Conservation (phyloP, 2,113 vertebrate species). For the Cyrtonyx montezumae region DNA sequence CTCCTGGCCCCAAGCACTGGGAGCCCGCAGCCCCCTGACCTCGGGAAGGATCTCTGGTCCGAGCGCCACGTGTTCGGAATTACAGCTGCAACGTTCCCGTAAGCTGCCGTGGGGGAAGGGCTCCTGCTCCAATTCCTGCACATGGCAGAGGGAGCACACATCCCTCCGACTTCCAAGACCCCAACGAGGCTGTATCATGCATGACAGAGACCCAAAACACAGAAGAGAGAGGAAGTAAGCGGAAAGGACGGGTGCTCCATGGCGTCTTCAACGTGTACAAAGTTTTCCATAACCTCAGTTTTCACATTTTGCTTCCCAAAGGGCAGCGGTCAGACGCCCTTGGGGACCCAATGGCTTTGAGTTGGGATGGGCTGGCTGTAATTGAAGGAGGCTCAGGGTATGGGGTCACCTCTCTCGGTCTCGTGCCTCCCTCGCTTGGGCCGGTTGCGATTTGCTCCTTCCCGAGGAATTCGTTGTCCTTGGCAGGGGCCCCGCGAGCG, state of each 20-base stretch:
- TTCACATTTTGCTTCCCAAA: background rate
- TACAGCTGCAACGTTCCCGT: slow-evolving; percentile 21
- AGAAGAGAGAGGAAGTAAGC: background rate
- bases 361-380: accelerated
- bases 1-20: background rate
- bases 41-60: background rate
- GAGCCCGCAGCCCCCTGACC: background rate
- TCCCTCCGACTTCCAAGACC: background rate
- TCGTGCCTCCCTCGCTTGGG: slow-evolving; percentile 54
- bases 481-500: slow-evolving; percentile 10
- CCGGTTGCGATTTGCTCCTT: slow-evolving; percentile 35
- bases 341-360: accelerated
- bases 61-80: slow-evolving; percentile 14
- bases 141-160: background rate
- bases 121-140: background rate
- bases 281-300: slow-evolving; percentile 34
- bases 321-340: accelerated
- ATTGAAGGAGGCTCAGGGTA: background rate
- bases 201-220: background rate
- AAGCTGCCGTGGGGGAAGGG: background rate
- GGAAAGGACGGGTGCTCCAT: accelerated
- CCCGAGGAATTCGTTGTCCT: slow-evolving; percentile 60
- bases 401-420: slow-evolving; percentile 24
- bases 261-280: background rate
- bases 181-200: accelerated